Base-by-base conservation (phyloP, 2,888 invertebrate species). In the Chymomyza fuscimana region DNA sequence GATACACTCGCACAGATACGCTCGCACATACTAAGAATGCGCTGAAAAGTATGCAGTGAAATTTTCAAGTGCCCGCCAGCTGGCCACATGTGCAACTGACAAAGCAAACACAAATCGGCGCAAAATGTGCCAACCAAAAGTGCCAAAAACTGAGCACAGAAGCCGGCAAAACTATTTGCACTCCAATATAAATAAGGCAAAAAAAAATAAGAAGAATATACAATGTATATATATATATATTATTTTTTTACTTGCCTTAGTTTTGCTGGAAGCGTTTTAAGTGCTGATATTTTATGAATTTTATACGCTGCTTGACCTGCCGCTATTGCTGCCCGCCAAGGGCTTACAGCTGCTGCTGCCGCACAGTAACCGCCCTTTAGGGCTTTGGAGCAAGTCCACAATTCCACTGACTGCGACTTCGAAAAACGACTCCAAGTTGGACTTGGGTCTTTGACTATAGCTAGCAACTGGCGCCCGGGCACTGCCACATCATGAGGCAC, bases 201-300 rank as follows among this genome's bases (percentile, higher is more conserved):
- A 73, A 76, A 67, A 69, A 50, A 73, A 76, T 68, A 69, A 54
- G 40, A 10, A 46, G 40, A 46, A 46, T 46, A 40, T 32, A 32
- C 5, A 5, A 32, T 46, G 6, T 46, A 46, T 46, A 46, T 46
- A 46, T 12, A 46, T 46, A 46, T 46, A 46, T 46, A 12, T 46
- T 40, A 4, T 9, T 40, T 12, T 46, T 76, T 77, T 72, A 69
- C 54, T 70, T 67, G 76, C 72, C 77, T 67, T 66, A 64, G 72
- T 67, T 70, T 73, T 69, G 73, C 81, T 78, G 69, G 74, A 73
- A 74, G 74, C 77, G 77, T 71, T 82, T 74, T 74, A 81, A 87
- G 87, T 85, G 82, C 85, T 85, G 87, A 87, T 87, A 86, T 86
- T 86, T 86, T 86, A 81, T 86, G 85, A 87, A 86, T 87, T 86